These are phyloP conservation scores for Tachysurus vachellii DNA, from an alignment of 2,113 vertebrate genomes.

Conservation along the genomic window DNA sequence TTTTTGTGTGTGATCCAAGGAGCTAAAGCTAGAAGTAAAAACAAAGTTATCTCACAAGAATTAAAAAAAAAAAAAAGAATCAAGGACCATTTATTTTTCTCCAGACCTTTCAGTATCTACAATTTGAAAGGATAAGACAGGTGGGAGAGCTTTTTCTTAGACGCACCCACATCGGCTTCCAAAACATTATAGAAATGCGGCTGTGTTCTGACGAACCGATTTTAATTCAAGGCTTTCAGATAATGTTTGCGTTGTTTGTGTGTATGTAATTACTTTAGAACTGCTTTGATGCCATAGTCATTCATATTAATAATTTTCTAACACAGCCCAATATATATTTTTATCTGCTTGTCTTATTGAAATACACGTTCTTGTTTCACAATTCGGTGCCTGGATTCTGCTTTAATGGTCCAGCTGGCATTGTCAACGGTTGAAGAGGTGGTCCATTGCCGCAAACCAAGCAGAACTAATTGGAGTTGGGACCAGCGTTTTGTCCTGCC, in stretches of 20 bases:
- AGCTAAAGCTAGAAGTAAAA: not conserved
- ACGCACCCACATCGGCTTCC: not conserved
- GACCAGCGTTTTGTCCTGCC: not conserved
- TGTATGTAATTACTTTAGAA: not conserved
- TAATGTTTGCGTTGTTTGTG: not conserved
- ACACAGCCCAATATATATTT: not conserved
- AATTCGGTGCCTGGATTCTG: conserved; percentile 29
- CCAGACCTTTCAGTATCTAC: not conserved
- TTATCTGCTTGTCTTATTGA: not conserved
- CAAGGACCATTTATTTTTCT: not conserved
- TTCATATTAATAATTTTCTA: not conserved
- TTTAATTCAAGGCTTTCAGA: not conserved
- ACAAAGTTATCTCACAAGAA: not conserved
- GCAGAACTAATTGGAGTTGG: conserved; percentile 54
- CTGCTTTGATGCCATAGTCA: not conserved
- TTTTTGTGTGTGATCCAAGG: not conserved
- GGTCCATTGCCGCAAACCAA: conserved; percentile 30
- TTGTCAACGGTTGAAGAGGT: conserved; percentile 21
- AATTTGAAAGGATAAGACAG: not conserved
- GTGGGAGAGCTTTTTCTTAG: not conserved
- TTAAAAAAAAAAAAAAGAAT: not conserved
- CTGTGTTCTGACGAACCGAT: not conserved
- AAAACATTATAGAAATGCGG: not conserved
- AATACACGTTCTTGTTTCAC: not conserved
- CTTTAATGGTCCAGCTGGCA: conserved; percentile 23